phyloP scores from a whole-genome alignment of 2,797 vertebrate species.

The Botia kubotai region DNA sequence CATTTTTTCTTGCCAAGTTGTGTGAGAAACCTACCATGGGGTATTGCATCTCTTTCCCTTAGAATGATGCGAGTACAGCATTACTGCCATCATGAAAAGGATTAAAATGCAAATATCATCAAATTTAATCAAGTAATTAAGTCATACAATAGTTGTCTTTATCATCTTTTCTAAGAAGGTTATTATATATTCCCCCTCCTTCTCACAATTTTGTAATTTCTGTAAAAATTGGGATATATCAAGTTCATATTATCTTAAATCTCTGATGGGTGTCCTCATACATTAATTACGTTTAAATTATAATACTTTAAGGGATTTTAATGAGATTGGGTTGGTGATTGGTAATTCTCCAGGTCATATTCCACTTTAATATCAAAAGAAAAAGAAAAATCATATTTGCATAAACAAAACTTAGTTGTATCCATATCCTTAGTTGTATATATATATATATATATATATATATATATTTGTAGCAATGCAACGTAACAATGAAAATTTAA shows the following conservation, averaged over 20 bases:
- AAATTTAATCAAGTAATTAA: conserved; percentile 65
- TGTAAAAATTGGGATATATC: conserved; percentile 13
- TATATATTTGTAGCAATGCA: too few species aligned
- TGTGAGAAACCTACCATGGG: conserved; percentile 46
- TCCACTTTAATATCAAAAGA: neutral
- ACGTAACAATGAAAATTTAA: too few species aligned
- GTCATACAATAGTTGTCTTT: conserved; percentile 31
- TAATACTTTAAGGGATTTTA: conserved; percentile 39
- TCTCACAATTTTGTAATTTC: neutral
- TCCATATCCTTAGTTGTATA: too few species aligned
- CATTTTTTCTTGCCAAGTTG: conserved; percentile 53
- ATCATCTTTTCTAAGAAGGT: conserved; percentile 40
- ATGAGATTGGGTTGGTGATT: neutral
- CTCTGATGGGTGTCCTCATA: conserved; percentile 20
- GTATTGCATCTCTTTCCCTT: conserved; percentile 26
- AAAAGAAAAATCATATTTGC: neutral
- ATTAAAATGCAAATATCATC: conserved; percentile 58
- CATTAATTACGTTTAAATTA: conserved; percentile 41
- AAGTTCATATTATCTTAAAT: conserved; percentile 9
- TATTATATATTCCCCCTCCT: conserved; percentile 15
- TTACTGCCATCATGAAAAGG: conserved; percentile 26
- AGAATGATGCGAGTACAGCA: conserved; percentile 10
- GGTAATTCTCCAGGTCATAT: neutral
- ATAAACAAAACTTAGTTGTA: too few species aligned
- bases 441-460: too few species aligned